A percentile compares a stretch with the other conserved stretches of the same genome.
Evolutionary conservation across 2,888 invertebrate genomes (phyloP).

Genomic region (Eurytoma californica): DNA sequence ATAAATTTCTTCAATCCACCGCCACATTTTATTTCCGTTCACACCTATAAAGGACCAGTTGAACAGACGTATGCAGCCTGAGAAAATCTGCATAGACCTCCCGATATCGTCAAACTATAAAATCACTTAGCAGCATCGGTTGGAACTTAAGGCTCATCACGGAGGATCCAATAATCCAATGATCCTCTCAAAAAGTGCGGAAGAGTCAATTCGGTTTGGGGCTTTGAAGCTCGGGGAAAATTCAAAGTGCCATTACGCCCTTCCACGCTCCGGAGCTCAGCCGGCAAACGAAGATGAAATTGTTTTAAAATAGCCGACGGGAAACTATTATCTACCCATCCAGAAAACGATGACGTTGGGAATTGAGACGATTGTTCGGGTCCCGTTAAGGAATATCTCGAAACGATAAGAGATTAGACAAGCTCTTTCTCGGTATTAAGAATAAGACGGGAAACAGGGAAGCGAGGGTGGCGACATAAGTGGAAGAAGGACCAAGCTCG

Average conservation of each 20-base stretch:
- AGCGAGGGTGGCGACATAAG: constrained; percentile 18
- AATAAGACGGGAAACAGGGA: background rate
- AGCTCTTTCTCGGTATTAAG: constrained; percentile 2
- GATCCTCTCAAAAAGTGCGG: constrained; percentile 2
- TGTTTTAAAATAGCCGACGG: constrained; percentile 35
- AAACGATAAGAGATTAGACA: constrained; percentile 45
- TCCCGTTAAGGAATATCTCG: constrained; percentile 24
- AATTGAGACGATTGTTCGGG: constrained; percentile 34
- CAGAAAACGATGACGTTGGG: constrained; percentile 13
- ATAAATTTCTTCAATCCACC: too few species aligned
- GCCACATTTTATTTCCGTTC: too few species aligned
- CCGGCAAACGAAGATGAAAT: constrained; percentile 42
- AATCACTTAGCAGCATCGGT: background rate
- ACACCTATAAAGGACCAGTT: too few species aligned
- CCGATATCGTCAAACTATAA: background rate
- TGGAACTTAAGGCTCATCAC: background rate
- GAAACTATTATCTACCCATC: constrained; percentile 20
- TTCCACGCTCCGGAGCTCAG: background rate
- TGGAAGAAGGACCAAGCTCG: background rate
- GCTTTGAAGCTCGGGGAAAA: background rate
- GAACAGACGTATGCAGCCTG: background rate
- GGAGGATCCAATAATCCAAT: constrained; percentile 27
- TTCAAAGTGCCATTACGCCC: constrained; percentile 30
- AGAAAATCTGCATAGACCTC: background rate
- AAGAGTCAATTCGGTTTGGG: constrained; percentile 6